A percentile compares a stretch with the other conserved stretches of the same genome.
Conservation (phyloP, 2,888 invertebrate genomes). For the Magallana nippona region DNA sequence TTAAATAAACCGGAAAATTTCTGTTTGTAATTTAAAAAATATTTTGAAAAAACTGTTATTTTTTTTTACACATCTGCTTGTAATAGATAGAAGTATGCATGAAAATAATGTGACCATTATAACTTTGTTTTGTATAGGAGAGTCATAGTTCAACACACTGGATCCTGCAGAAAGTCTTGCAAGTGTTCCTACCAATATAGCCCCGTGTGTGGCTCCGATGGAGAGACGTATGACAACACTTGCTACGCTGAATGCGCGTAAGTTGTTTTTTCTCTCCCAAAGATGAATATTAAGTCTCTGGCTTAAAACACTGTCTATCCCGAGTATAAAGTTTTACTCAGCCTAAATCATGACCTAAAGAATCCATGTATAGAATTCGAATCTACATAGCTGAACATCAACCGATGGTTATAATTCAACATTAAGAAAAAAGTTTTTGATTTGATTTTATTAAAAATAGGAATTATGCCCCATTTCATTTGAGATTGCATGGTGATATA, state of each 20-base stretch:
- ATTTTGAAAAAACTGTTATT: too few species aligned
- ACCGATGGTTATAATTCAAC: too few species aligned
- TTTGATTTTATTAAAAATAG: neutral
- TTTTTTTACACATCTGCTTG: too few species aligned
- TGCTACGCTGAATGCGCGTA: constrained; percentile 19
- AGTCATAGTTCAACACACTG: neutral
- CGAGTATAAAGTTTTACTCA: too few species aligned
- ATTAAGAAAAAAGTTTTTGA: neutral
- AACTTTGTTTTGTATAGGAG: neutral
- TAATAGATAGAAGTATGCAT: too few species aligned
- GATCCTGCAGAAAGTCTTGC: neutral
- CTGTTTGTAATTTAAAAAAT: neutral
- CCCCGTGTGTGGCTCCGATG: neutral
- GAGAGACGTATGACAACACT: constrained; percentile 6
- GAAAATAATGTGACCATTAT: neutral
- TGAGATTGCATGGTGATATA: neutral
- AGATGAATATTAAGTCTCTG: neutral
- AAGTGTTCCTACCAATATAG: neutral
- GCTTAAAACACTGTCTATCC: too few species aligned
- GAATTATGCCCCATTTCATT: neutral
- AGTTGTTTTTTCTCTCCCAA: neutral
- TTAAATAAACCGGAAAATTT: neutral
- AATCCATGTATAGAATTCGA: too few species aligned
- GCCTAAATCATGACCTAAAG: too few species aligned
- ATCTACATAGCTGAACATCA: too few species aligned